Evolutionary conservation across 2,888 invertebrate species (phyloP), one percentile per base, ranked within the genome.

Genomic region (Hanleya hanleyi): DNA sequence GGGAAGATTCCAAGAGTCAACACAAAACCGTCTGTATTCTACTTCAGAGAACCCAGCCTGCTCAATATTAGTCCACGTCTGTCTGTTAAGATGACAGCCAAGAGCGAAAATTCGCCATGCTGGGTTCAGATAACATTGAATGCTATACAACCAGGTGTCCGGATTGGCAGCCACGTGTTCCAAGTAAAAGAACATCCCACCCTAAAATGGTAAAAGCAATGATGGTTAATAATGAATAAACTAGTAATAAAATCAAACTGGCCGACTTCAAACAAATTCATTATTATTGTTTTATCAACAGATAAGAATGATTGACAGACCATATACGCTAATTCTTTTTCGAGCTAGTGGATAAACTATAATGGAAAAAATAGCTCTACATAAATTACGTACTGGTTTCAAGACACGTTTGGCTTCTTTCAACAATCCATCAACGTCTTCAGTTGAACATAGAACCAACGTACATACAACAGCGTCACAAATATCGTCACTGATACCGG

Each of bases 381-480:
- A 47, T 22, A 5, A 7, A 47, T 47, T 18, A 57, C 84, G 78
- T 81, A 89, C 89, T 22, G 84, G 84, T 78, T 84, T 86, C 4
- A 89, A 73, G 37, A 89, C 83, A 47, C 89, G 77, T 61, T 79
- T 81, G 2, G 88, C 76, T 78, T 89, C 89, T 33, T 72, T 51
- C 35, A 89, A 62, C 6, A 76, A 79, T 35, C 77, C 76, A n/a
- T 77, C 73, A 0, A 77, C 71, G 74, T 84, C 79, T 37, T 69
- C 66, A 1, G 87, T 87, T 1, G 84, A 79, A 68, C 89, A 89
- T 22, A 89, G 70, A 2, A 87, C 87, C 4, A 85, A 68, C 5
- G 88, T 87, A 62, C 81, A 82, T 0, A 88, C 82, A 0, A 88
- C 88, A 41, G 83, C 86, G 77, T 89, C 89, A 69, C 84, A 83